Base-by-base conservation (phyloP, 2,888 invertebrate genomes). In the Automeris io region DNA sequence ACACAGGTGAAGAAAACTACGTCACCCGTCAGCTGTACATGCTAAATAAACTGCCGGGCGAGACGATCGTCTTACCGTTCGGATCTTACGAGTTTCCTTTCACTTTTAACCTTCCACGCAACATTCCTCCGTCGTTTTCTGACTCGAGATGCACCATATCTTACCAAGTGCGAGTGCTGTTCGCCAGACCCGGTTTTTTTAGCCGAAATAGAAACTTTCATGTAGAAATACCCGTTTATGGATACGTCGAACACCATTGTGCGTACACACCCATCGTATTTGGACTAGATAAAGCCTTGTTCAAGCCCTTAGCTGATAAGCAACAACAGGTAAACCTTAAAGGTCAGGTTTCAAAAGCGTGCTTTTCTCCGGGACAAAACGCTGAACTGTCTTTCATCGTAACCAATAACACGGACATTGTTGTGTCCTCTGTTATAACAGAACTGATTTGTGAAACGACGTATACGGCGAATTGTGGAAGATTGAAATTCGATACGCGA, bases 41-140 rank as follows among this genome's bases (percentile, higher is more conserved):
- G 2, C 33, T 35, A 8, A 26, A 41, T 18, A 43, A 35, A 16
- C 22, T 18, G 8, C 11, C 35, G 0, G 45, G 33, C 7, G 33
- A 40, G 5, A 13, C 22, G 1, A 33, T 16, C 9, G 39, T 31
- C 1, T 23, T 49, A 1, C 31, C 34, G 5, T 8, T 19, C 3
- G 45, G 44, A 7, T 18, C 39, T 2, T 48, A 50, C 33, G 43
- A 46, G 24, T 26, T 43, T 32, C 43, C 51, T 9, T 51, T 46
- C 25, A 18, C 42, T 4, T 49, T 50, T 19, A 40, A 36, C 5
- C 33, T 49, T 8, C 53, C 53, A 7, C 35, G 45, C 13, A 18
- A 45, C 29, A 43, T 49, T 7, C 49, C 47, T 2, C 35, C 49
- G 5, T 41, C 49, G 3, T 47, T 45, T 37, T 33, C 45, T 18